Evolutionary conservation across 1,140 invertebrate species (phyloP), one percentile per base, ranked within the genome.

Genomic region (Drosophila ironensis): DNA sequence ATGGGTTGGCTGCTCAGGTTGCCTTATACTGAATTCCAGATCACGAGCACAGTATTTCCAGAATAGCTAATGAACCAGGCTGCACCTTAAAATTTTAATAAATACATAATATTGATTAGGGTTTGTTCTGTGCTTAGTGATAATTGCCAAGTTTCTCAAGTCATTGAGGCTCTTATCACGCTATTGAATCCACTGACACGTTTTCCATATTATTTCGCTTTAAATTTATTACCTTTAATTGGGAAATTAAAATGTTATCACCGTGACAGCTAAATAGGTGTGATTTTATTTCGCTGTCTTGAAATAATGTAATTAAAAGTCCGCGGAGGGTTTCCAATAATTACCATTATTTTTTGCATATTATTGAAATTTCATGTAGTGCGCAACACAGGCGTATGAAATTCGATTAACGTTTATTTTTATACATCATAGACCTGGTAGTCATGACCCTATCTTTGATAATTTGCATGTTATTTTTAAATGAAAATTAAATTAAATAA

Each of bases 241-340:
- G 51, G 8, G 20, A 46, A 59, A 82, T 84, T 78, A 70, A 46
- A 41, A 33, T 64, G 38, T 40, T 45, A 50, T 41, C 41, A 63
- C 45, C 35, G 16, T 33, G 57, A 53, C 69, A 66, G 71, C 72
- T 46, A 56, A 70, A 84, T 73, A 56, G 72, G 42, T 70, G 57
- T 50, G 50, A 56, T 73, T 69, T 41, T 25, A 56, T 63, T 69
- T 48, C 30, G 30, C 33, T 54, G 24, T 19, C 24, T 41, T 33
- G 9, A 42, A 50, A 25, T 61, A 67, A 53, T 38, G 19, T 27
- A 81, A 82, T 76, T 53, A 72, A 67, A 82, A 45, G 28, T 66
- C 5, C 24, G 25, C 11, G 19, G 11, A 14, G 38, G 27, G 38
- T 11, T 61, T 16, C 19, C 7, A 47, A 68, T 69, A 56, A 68